A percentile compares a stretch with the other conserved stretches of the same genome.
Conservation (phyloP, 2,113 vertebrate genomes). For the Anoplopoma fimbria region DNA sequence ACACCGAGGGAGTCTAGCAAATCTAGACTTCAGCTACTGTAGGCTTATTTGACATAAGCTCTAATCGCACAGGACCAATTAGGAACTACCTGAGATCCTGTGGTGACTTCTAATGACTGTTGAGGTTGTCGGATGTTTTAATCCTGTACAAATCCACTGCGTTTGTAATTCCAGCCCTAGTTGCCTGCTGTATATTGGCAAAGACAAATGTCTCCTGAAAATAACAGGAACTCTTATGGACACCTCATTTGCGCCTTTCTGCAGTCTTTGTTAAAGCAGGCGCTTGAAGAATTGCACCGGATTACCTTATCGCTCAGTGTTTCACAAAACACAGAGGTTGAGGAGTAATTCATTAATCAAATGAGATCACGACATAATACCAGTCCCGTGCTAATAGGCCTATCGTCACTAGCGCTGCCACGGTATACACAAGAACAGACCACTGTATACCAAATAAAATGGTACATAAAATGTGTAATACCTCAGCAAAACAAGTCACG, state of each 20-base stretch:
- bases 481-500: conserved; percentile 2
- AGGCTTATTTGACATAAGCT: conserved; percentile 53
- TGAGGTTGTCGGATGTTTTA: conserved; percentile 44
- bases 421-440: conserved; percentile 15
- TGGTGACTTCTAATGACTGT: conserved; percentile 39
- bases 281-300: neutral
- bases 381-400: conserved; percentile 38
- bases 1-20: neutral
- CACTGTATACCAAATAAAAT: conserved; percentile 8
- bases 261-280: conserved; percentile 40
- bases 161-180: neutral
- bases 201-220: conserved; percentile 37
- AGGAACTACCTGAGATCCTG: conserved; percentile 52
- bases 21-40: conserved; percentile 45
- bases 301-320: conserved; percentile 28
- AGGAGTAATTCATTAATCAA: conserved; percentile 68
- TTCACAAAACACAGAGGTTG: conserved; percentile 42
- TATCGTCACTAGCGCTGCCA: too few species aligned
- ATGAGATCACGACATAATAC: conserved; percentile 29
- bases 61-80: conserved; percentile 63
- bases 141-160: conserved; percentile 37
- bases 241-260: conserved; percentile 25
- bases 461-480: neutral
- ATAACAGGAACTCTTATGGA: conserved; percentile 14
- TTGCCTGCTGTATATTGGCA: neutral